phyloP scores from a whole-genome alignment of 2,797 vertebrate species.

The Gymnoscopelus microlampas region DNA sequence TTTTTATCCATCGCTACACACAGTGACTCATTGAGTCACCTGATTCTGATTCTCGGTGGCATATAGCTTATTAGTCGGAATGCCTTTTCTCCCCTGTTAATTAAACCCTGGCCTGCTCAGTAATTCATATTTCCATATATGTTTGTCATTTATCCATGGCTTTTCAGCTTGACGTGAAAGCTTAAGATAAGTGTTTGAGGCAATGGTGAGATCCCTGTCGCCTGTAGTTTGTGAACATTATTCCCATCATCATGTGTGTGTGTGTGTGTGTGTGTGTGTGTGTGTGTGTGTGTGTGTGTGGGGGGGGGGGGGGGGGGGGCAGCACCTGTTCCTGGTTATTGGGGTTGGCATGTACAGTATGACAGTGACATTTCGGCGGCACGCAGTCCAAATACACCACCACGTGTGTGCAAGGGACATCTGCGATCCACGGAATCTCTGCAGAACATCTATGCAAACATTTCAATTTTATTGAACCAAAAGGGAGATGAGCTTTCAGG shows the following conservation, averaged over 20 bases:
- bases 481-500: constrained; percentile 8
- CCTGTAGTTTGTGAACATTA: background rate
- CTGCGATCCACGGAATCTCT: constrained; percentile 50
- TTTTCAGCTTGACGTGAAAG: constrained; percentile 32
- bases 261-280: too few relatives aligned
- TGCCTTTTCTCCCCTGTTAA: too few relatives aligned
- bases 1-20: too few relatives aligned
- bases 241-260: constrained; percentile 5
- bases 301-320: constrained; percentile 6
- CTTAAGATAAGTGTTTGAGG: constrained; percentile 8
- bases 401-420: constrained; percentile 40
- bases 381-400: constrained; percentile 23
- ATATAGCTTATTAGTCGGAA: too few relatives aligned
- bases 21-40: too few relatives aligned
- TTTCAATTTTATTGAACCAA: constrained; percentile 43
- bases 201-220: background rate
- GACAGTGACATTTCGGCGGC: constrained; percentile 41
- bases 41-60: too few relatives aligned
- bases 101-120: too few relatives aligned
- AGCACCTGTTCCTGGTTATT: constrained; percentile 63
- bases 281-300: too few relatives aligned
- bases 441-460: constrained; percentile 21
- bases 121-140: too few relatives aligned
- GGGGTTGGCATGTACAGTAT: constrained; percentile 32
- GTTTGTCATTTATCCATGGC: too few relatives aligned